Percentiles rank a stretch among this genome's conserved stretches.
Evolutionary conservation across 2,888 invertebrate species (phyloP).

Genomic region (Eurois occulta): DNA sequence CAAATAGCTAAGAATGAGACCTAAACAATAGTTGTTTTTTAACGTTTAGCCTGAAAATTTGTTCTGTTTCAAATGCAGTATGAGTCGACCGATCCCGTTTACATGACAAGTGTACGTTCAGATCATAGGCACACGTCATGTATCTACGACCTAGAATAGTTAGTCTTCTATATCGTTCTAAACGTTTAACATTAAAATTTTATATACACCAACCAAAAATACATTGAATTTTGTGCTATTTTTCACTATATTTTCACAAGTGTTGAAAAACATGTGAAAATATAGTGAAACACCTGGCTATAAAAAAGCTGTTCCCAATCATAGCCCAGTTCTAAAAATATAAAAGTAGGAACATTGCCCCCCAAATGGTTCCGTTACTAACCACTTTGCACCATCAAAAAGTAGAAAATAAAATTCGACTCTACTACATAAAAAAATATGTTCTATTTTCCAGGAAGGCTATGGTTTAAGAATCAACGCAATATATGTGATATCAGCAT

Average conservation of each 20-base stretch:
- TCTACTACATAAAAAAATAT: not conserved
- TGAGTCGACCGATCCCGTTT: not conserved
- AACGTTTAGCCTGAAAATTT: not conserved
- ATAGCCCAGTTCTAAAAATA: not conserved
- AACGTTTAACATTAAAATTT: not conserved
- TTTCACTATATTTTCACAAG: not conserved
- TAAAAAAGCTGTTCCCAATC: not conserved
- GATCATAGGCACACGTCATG: too few species aligned
- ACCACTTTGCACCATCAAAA: too few species aligned
- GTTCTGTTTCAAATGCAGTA: too few species aligned
- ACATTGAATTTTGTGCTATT: not conserved
- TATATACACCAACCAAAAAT: not conserved
- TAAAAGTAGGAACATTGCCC: not conserved
- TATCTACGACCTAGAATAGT: too few species aligned
- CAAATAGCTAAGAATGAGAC: not conserved
- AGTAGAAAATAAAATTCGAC: not conserved
- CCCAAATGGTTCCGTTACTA: not conserved
- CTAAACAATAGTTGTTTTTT: not conserved
- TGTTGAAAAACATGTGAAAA: too few species aligned
- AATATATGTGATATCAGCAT: conserved; percentile 54
- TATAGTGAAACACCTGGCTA: too few species aligned
- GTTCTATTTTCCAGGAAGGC: conserved; percentile 54
- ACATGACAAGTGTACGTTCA: too few species aligned
- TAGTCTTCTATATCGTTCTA: not conserved
- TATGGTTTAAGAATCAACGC: conserved; percentile 51